phyloP scores from a whole-genome alignment of 2,113 vertebrate species.

The Riparia riparia region DNA sequence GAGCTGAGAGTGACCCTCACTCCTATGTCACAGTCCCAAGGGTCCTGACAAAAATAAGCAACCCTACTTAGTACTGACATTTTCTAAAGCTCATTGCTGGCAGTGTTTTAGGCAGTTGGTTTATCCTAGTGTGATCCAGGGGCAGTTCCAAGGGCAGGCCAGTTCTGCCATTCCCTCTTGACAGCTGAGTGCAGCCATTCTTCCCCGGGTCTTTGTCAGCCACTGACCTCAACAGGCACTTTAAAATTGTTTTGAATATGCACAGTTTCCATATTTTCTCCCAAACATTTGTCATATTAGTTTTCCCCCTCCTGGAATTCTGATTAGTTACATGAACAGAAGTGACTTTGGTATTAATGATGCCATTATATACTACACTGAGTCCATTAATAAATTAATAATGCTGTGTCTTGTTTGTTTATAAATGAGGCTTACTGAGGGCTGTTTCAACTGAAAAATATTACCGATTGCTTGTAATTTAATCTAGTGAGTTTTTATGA shows the following conservation, averaged over 20 bases:
- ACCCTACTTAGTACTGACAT: not conserved
- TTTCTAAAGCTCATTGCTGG: not conserved
- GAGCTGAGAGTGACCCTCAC: not conserved
- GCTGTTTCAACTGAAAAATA: constrained; percentile 72
- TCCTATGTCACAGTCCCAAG: not conserved
- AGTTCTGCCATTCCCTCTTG: fast-evolving
- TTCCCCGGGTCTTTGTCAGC: not conserved
- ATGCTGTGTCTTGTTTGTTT: constrained; percentile 63
- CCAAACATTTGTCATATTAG: constrained; percentile 35
- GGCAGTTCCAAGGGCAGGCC: not conserved
- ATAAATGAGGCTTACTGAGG: constrained; percentile 64
- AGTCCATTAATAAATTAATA: constrained; percentile 79
- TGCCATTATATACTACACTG: constrained; percentile 64
- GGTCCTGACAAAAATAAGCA: not conserved
- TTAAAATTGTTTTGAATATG: not conserved
- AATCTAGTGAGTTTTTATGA: constrained; percentile 71
- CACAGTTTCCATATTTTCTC: constrained; percentile 23
- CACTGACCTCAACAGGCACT: not conserved
- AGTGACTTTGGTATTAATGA: constrained; percentile 71
- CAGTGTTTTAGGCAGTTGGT: not conserved
- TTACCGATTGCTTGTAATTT: constrained; percentile 71
- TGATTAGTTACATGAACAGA: constrained; percentile 70
- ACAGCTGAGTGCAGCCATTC: fast-evolving
- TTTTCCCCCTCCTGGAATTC: constrained; percentile 56
- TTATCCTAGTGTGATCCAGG: fast-evolving